Conservation (phyloP, 2,888 invertebrate species). For the Eristalinus sepulchralis region DNA sequence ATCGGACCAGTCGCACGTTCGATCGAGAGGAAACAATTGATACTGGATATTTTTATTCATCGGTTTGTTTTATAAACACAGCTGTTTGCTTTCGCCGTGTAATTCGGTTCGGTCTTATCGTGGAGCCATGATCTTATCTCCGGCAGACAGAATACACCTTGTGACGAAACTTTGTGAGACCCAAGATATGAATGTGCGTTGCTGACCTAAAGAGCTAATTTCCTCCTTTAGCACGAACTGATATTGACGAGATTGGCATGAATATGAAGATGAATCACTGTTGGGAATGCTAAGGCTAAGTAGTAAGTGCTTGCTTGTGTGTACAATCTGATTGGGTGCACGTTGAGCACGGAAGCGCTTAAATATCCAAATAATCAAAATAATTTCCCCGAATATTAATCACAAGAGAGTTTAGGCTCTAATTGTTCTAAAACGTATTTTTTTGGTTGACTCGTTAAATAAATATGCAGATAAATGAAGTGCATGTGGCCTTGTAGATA, state of each 20-base stretch:
- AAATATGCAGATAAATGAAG: background rate
- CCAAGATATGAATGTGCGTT: slow-evolving; percentile 1
- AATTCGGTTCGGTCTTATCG: slow-evolving; percentile 15
- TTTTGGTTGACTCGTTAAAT: background rate
- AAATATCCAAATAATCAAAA: background rate
- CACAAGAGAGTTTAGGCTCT: background rate
- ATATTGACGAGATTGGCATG: background rate
- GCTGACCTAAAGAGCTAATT: slow-evolving; percentile 15
- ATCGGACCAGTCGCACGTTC: background rate
- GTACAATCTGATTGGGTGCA: background rate
- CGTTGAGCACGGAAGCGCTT: background rate
- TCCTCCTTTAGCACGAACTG: background rate
- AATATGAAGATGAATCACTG: background rate
- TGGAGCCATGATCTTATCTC: slow-evolving; percentile 8
- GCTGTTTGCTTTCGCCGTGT: slow-evolving; percentile 12
- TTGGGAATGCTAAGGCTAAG: background rate
- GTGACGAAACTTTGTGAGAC: background rate
- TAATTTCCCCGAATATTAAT: background rate
- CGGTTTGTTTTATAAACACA: slow-evolving; percentile 38
- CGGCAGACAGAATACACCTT: background rate
- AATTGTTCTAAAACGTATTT: background rate
- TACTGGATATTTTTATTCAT: slow-evolving; percentile 33
- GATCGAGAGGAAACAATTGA: slow-evolving; percentile 11
- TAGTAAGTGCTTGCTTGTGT: background rate
- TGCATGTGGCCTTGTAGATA: background rate